phyloP scores from a whole-genome alignment of 2,888 invertebrate genomes.

The Amiota mariae region DNA sequence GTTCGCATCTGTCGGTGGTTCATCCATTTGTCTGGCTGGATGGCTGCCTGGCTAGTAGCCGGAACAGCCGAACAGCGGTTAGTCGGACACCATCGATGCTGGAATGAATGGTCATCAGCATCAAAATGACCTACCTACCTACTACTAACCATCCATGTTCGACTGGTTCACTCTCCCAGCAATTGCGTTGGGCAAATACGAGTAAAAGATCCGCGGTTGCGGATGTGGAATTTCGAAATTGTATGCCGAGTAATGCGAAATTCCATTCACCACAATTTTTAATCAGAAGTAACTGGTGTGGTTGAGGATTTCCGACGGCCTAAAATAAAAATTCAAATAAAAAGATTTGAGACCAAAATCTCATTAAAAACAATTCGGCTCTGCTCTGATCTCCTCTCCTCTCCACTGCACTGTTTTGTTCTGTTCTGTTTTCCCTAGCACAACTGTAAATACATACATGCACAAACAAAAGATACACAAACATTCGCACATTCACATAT shows the following conservation, averaged over 20 bases:
- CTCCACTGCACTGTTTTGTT: not conserved
- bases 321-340: constrained; percentile 60
- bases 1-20: constrained; percentile 41
- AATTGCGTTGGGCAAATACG: constrained; percentile 31
- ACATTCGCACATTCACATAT: constrained; percentile 11
- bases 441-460: constrained; percentile 27
- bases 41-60: not conserved
- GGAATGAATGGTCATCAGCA: not conserved
- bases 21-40: constrained; percentile 39
- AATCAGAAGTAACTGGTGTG: constrained; percentile 62
- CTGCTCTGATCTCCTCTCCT: not conserved
- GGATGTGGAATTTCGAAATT: constrained; percentile 31
- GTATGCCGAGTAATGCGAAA: constrained; percentile 35
- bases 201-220: constrained; percentile 32
- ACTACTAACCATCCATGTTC: too few relatives aligned
- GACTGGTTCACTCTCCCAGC: not conserved
- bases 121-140: too few relatives aligned
- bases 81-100: not conserved
- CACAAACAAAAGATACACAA: constrained; percentile 35
- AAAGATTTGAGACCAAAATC: constrained; percentile 59
- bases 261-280: constrained; percentile 54
- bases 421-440: constrained; percentile 24
- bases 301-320: constrained; percentile 59
- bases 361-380: constrained; percentile 60
- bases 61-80: not conserved